Conservation (phyloP, 23 tunicate species). For the Pegea sp. region DNA sequence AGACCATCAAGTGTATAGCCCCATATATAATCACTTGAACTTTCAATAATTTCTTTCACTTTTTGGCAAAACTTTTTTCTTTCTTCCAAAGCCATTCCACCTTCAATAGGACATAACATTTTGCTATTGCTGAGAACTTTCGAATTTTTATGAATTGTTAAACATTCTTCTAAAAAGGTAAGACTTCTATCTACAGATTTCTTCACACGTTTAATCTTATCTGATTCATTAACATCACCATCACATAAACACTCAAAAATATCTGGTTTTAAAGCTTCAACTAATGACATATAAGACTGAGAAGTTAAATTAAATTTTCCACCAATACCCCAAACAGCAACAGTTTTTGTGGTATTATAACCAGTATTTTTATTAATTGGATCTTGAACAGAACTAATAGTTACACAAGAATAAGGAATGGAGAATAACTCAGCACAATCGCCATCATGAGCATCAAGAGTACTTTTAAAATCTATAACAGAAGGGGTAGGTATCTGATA, state of each 20-base stretch:
- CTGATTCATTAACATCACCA: slow-evolving; percentile 18
- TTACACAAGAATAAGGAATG: slow-evolving; percentile 4
- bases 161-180: slow-evolving; percentile 30
- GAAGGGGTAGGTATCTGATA: slow-evolving; percentile 21
- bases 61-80: slow-evolving; percentile 6
- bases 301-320: slow-evolving; percentile 31
- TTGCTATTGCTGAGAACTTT: slow-evolving; percentile 1
- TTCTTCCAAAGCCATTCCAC: slow-evolving; percentile 16
- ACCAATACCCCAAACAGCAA: slow-evolving; percentile 56
- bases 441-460: slow-evolving; percentile 10
- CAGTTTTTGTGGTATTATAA: slow-evolving; percentile 36
- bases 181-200: slow-evolving; percentile 45
- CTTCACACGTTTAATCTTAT: slow-evolving; percentile 26
- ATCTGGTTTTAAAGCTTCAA: slow-evolving; percentile 35
- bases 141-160: slow-evolving; percentile 7
- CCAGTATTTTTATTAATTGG: slow-evolving; percentile 2
- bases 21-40: slow-evolving; percentile 6
- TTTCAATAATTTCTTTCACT: slow-evolving; percentile 3
- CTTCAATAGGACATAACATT: slow-evolving; percentile 23
- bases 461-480: slow-evolving; percentile 13
- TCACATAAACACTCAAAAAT: slow-evolving; percentile 41
- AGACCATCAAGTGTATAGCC: slow-evolving; percentile 40
- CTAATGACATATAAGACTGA: slow-evolving; percentile 17
- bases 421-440: slow-evolving; percentile 21
- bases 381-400: slow-evolving; percentile 19